Conservation (phyloP, 2,888 invertebrate species). For the Rhamphomyia laevipes region DNA sequence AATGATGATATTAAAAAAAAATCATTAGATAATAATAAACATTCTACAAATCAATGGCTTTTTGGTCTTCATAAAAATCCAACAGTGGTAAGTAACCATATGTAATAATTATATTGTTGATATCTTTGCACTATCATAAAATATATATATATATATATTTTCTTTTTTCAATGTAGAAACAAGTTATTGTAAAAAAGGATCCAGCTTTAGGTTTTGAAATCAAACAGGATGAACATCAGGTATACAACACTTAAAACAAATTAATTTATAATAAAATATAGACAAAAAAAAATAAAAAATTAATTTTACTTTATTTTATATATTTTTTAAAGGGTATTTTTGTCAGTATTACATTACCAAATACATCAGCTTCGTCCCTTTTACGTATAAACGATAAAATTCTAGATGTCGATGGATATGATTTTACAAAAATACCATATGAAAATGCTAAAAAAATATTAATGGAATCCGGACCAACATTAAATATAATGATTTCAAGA, state of each 20-base stretch:
- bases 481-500: constrained; percentile 34
- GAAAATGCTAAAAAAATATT: constrained; percentile 29
- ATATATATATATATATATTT: neutral
- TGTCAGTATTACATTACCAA: constrained; percentile 26
- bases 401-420: constrained; percentile 33
- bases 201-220: constrained; percentile 29
- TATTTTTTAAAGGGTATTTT: constrained; percentile 26
- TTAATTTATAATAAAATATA: neutral
- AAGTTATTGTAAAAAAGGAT: constrained; percentile 30
- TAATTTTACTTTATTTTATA: too few species aligned
- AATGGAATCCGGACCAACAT: constrained; percentile 24
- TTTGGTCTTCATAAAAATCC: constrained; percentile 36
- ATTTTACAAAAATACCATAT: constrained; percentile 30
- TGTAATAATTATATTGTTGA: neutral
- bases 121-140: too few species aligned
- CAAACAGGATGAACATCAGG: constrained; percentile 27
- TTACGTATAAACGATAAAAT: constrained; percentile 29
- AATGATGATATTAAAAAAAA: neutral
- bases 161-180: constrained; percentile 27
- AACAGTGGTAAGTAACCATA: constrained; percentile 23
- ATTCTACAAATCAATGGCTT: constrained; percentile 25
- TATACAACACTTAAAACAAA: constrained; percentile 8
- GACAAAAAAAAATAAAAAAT: too few species aligned
- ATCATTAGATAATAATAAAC: neutral
- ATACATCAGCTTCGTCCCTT: constrained; percentile 26